Conservation (phyloP, 1,140 invertebrate genomes). For the Panagrolaimus sp. region DNA sequence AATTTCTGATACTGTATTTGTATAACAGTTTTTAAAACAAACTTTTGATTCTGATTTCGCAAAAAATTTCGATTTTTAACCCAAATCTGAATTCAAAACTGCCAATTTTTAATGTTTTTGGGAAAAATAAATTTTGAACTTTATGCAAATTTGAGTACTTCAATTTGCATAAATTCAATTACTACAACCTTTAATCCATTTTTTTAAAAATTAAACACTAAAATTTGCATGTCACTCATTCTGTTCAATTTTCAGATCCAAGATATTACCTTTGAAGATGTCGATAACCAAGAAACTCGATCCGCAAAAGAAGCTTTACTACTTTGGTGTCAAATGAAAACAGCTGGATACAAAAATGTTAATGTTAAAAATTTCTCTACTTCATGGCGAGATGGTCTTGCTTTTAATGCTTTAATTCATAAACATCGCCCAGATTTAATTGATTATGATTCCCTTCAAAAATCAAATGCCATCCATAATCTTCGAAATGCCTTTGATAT, state of each 20-base stretch:
- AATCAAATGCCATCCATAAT: constrained; percentile 92
- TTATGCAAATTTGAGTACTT: no score
- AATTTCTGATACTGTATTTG: no score
- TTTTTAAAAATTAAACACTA: no score
- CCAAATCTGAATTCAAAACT: no score
- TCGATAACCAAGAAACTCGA: constrained; percentile 95
- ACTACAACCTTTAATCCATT: no score
- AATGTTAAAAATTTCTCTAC: constrained; percentile 98
- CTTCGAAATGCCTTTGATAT: constrained; percentile 95
- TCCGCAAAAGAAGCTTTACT: constrained; percentile 89
- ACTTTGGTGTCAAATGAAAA: constrained; percentile 99
- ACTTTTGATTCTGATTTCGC: no score
- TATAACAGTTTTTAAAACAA: no score
- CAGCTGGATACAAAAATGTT: constrained; percentile 97
- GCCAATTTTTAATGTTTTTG: no score
- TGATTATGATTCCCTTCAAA: constrained; percentile 91
- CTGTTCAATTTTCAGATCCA: constrained; percentile 77
- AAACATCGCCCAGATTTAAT: constrained; percentile 94
- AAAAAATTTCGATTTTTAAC: no score
- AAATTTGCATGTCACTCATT: no score
- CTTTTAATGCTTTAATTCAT: constrained; percentile 99
- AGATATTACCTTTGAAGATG: constrained; percentile 98
- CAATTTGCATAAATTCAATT: no score
- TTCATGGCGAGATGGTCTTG: constrained; percentile 91
- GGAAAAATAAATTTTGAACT: no score